These are phyloP conservation scores for Callaeas wilsoni DNA, from an alignment of 2,113 vertebrate genomes.

Conservation along the genomic window DNA sequence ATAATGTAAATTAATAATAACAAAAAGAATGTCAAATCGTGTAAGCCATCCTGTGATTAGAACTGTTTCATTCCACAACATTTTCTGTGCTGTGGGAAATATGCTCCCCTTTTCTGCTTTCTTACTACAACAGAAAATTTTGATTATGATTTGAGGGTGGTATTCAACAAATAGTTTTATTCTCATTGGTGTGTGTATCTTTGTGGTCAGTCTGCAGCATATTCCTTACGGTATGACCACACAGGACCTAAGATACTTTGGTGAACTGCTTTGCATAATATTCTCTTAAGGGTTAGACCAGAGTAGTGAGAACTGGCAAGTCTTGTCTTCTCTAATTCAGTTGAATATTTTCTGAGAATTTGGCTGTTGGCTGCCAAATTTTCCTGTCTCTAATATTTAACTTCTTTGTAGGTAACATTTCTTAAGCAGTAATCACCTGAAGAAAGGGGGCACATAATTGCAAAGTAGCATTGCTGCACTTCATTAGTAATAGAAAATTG, in stretches of 20 bases:
- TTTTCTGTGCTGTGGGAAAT: not conserved
- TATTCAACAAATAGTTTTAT: not conserved
- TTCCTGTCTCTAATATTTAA: not conserved
- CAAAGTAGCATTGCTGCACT: not conserved
- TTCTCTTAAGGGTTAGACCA: not conserved
- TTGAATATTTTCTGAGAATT: not conserved
- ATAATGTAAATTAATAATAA: not conserved
- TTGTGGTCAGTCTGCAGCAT: not conserved
- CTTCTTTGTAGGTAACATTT: not conserved
- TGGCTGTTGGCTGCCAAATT: not conserved
- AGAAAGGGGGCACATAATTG: accelerated
- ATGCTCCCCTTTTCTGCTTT: not conserved
- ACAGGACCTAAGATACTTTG: not conserved
- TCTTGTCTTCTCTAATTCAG: not conserved
- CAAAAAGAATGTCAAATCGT: not conserved
- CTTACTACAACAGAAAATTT: not conserved
- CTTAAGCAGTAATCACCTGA: not conserved
- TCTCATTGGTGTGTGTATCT: not conserved
- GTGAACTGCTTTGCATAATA: not conserved
- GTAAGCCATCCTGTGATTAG: not conserved
- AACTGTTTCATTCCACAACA: not conserved
- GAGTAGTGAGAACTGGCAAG: not conserved
- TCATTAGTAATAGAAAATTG: not conserved
- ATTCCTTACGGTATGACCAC: not conserved
- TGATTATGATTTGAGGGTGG: not conserved